Percentiles rank a stretch among this genome's conserved stretches.
These are phyloP conservation scores for Pycnonotus jocosus DNA, from an alignment of 2,113 vertebrate species.

Conservation along the genomic window DNA sequence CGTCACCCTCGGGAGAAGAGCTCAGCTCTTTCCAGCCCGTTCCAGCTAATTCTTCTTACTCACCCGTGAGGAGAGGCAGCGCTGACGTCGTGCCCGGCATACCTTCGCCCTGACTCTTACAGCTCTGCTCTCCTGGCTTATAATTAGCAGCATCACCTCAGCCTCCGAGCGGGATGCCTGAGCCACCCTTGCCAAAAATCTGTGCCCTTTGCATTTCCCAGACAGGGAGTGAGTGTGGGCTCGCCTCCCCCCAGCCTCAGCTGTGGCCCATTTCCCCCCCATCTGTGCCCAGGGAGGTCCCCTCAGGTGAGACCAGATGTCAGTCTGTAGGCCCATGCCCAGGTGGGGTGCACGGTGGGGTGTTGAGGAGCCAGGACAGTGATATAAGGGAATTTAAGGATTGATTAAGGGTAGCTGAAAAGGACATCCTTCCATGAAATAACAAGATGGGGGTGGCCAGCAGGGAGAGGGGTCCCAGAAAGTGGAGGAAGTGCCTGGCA, in stretches of 20 bases:
- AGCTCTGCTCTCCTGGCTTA: slow-evolving; percentile 15
- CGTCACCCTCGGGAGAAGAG: background rate
- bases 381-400: background rate
- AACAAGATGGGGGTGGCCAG: background rate
- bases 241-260: background rate
- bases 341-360: background rate
- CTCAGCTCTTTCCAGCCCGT: slow-evolving; percentile 40
- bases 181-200: slow-evolving; percentile 13
- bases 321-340: background rate
- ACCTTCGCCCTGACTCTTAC: slow-evolving; percentile 8
- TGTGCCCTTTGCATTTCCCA: background rate
- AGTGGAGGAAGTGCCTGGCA: background rate
- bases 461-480: background rate
- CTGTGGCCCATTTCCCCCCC: background rate
- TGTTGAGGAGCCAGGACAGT: background rate
- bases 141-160: slow-evolving; percentile 63
- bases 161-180: background rate
- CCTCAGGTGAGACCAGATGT: background rate
- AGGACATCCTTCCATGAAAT: background rate
- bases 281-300: fast-evolving
- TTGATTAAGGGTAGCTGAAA: background rate
- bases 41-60: slow-evolving; percentile 53
- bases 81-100: background rate
- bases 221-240: background rate
- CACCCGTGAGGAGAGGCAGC: background rate